Percentiles rank a stretch among this genome's conserved stretches.
phyloP scores from a whole-genome alignment of 2,113 vertebrate species.

The Pipa parva region DNA sequence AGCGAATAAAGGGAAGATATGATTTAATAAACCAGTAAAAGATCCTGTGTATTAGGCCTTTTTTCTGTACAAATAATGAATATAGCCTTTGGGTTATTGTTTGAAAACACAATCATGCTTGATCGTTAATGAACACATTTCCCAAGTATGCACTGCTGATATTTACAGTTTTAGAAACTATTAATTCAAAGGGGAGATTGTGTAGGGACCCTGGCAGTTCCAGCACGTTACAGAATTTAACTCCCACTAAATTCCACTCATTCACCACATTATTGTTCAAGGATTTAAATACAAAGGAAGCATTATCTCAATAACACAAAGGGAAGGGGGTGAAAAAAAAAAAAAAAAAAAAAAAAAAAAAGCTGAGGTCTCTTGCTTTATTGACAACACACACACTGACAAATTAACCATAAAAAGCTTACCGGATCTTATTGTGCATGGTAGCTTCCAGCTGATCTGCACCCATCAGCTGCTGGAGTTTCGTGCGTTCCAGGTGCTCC shows the following conservation, averaged over 20 bases:
- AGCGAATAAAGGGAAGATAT: no score
- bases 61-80: no score
- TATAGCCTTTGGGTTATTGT: no score
- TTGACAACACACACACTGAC: not conserved
- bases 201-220: not conserved
- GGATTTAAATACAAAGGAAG: constrained; percentile 56
- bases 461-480: constrained; percentile 79
- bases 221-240: constrained; percentile 42
- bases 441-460: constrained; percentile 74
- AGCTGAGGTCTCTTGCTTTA: no score
- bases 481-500: constrained; percentile 95
- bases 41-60: no score
- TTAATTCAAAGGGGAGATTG: no score
- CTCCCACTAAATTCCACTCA: constrained; percentile 52
- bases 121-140: no score
- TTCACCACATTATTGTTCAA: constrained; percentile 51
- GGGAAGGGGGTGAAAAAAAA: constrained; percentile 7
- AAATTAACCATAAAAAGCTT: constrained; percentile 58
- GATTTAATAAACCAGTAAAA: no score
- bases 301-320: constrained; percentile 50
- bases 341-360: not conserved
- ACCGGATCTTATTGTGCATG: constrained; percentile 75
- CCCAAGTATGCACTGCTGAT: no score
- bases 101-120: no score
- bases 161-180: not conserved